These are phyloP conservation scores for Neodontobutis hainanensis DNA, from an alignment of 2,113 vertebrate species.

Conservation along the genomic window DNA sequence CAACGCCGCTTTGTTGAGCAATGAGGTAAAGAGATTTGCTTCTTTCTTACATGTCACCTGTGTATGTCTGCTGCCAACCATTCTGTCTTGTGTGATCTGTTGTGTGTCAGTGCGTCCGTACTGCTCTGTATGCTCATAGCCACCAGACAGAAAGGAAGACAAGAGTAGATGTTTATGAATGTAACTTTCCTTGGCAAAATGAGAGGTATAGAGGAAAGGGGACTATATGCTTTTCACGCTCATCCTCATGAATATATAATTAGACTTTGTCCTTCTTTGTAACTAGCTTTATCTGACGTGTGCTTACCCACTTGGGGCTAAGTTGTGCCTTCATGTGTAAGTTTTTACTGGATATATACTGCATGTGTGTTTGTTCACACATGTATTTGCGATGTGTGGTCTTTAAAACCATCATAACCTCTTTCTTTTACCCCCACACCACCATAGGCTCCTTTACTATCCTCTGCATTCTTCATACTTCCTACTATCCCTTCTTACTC, in stretches of 20 bases:
- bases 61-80: conserved; percentile 76
- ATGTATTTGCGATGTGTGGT: conserved; percentile 73
- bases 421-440: conserved; percentile 53
- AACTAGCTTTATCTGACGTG: conserved; percentile 89
- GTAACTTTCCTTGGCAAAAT: conserved; percentile 45
- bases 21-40: conserved; percentile 90
- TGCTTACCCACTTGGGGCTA: conserved; percentile 92
- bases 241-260: conserved; percentile 52
- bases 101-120: conserved; percentile 61
- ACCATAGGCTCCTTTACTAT: conserved; percentile 65
- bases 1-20: conserved; percentile 99
- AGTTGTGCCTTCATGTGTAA: conserved; percentile 78
- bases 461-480: conserved; percentile 61
- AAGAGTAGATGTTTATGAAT: conserved; percentile 53
- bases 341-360: conserved; percentile 68
- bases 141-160: conserved; percentile 54
- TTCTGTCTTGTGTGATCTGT: conserved; percentile 61
- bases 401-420: conserved; percentile 71
- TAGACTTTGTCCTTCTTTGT: conserved; percentile 65
- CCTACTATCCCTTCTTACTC: conserved; percentile 9
- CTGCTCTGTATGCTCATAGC: conserved; percentile 62
- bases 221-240: conserved; percentile 55
- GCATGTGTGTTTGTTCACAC: conserved; percentile 67
- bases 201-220: conserved; percentile 40
- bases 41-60: conserved; percentile 69